Conservation (phyloP, 2,797 vertebrate genomes). For the Poecilia wingei region DNA sequence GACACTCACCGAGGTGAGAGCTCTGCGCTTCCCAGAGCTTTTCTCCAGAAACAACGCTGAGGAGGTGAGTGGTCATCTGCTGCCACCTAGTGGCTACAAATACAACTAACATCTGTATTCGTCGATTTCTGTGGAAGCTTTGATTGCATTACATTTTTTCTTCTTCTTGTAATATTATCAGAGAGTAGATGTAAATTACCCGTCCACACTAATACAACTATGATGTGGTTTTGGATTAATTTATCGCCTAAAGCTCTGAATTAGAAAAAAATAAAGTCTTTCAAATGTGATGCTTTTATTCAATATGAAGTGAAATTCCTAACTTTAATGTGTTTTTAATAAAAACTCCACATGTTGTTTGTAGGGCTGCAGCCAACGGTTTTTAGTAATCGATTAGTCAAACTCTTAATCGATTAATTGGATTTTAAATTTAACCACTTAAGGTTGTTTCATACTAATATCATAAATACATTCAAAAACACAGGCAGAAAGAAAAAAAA, state of each 20-base stretch:
- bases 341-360: too few relatives aligned
- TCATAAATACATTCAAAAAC: too few relatives aligned
- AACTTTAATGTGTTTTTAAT: too few relatives aligned
- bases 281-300: neutral
- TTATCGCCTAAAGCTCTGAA: neutral
- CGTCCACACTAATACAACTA: neutral
- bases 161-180: neutral
- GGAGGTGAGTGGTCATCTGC: conserved; percentile 85
- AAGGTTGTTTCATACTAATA: too few relatives aligned
- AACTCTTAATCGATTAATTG: too few relatives aligned
- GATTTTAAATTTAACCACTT: too few relatives aligned
- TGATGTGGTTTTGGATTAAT: neutral
- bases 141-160: neutral
- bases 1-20: conserved; percentile 93
- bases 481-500: too few relatives aligned
- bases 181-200: neutral
- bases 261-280: too few relatives aligned
- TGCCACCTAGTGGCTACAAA: conserved; percentile 45
- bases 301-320: too few relatives aligned
- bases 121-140: neutral
- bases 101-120: neutral
- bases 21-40: conserved; percentile 86
- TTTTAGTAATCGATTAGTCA: too few relatives aligned
- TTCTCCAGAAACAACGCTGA: conserved; percentile 90
- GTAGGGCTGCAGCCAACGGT: too few relatives aligned